Percentiles rank a stretch among this genome's conserved stretches.
Conservation (phyloP, 2,797 vertebrate species). For the Myripristis jacobus region DNA sequence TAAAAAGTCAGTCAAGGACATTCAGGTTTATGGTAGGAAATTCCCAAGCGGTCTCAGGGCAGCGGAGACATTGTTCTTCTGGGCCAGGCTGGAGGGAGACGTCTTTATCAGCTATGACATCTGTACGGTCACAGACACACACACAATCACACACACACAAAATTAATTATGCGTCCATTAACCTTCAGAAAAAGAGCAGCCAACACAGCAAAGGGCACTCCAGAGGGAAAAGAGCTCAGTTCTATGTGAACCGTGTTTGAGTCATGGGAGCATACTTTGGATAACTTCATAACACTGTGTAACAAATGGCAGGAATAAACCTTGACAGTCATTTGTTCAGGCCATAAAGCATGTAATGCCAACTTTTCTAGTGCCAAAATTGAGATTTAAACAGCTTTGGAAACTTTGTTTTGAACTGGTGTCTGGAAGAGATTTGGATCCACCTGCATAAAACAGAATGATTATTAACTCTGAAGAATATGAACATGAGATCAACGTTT, state of each 20-base stretch:
- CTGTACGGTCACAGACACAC: not conserved
- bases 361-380: not conserved
- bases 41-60: conserved; percentile 20
- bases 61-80: conserved; percentile 15
- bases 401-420: too few species aligned
- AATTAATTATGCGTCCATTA: conserved; percentile 3
- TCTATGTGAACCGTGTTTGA: not conserved
- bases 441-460: too few species aligned
- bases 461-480: too few species aligned
- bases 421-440: too few species aligned
- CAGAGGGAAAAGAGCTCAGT: not conserved
- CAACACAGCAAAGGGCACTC: not conserved
- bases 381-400: too few species aligned
- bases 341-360: not conserved
- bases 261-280: conserved; percentile 25
- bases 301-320: not conserved
- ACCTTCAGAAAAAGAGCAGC: conserved; percentile 1
- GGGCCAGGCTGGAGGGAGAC: not conserved
- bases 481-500: too few species aligned
- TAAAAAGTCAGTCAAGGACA: not conserved
- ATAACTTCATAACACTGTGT: not conserved
- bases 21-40: conserved; percentile 31
- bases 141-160: not conserved
- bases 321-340: not conserved
- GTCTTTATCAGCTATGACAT: not conserved